Conservation (phyloP, 2,888 invertebrate genomes). For the Dyspetes luteomarginatus region DNA sequence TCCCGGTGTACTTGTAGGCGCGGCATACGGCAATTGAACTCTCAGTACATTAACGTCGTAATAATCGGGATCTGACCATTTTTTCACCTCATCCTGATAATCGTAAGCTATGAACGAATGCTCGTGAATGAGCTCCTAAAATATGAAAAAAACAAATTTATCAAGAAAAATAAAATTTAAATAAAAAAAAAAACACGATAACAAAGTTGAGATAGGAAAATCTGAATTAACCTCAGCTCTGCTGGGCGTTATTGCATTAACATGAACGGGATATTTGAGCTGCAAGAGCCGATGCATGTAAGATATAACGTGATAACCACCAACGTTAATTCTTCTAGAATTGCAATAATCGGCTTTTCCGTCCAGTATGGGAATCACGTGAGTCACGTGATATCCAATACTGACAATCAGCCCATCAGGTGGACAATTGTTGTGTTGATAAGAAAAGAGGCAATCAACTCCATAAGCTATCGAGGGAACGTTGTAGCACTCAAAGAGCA, state of each 20-base stretch:
- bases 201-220: too few species aligned
- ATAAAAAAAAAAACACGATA: constrained; percentile 1
- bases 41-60: constrained; percentile 93
- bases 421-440: constrained; percentile 86
- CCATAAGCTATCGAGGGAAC: constrained; percentile 94
- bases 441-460: constrained; percentile 92
- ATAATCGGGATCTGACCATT: constrained; percentile 93
- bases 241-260: constrained; percentile 93
- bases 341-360: constrained; percentile 88
- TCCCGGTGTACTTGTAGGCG: constrained; percentile 86
- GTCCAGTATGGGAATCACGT: constrained; percentile 92
- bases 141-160: constrained; percentile 23
- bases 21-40: constrained; percentile 93
- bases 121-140: constrained; percentile 90
- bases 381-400: constrained; percentile 94
- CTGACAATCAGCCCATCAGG: constrained; percentile 91
- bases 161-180: background rate
- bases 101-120: constrained; percentile 91
- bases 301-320: constrained; percentile 93
- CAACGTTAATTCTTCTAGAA: constrained; percentile 93
- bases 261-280: constrained; percentile 96
- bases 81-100: constrained; percentile 90
- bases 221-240: constrained; percentile 88
- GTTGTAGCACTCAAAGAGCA: constrained; percentile 96
- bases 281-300: constrained; percentile 95